Conservation (phyloP, 2,888 invertebrate genomes). For the Lasioglossum pauxillum region DNA sequence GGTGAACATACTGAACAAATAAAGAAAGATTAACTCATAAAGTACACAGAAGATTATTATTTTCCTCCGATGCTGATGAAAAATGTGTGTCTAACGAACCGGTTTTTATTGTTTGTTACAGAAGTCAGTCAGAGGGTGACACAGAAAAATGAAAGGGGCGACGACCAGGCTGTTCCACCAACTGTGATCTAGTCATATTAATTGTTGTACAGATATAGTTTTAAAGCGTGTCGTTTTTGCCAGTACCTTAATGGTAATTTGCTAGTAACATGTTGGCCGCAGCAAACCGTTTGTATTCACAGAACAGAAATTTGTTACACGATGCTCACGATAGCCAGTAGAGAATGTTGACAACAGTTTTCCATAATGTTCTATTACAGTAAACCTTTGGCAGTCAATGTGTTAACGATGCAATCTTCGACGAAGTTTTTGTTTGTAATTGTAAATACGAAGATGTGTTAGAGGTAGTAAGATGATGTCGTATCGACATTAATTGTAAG, state of each 20-base stretch:
- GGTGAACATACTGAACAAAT: background rate
- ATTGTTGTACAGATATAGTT: conserved; percentile 63
- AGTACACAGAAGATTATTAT: background rate
- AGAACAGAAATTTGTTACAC: background rate
- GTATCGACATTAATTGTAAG: conserved; percentile 39
- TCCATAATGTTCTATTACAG: no score
- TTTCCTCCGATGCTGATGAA: background rate
- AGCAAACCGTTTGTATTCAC: background rate
- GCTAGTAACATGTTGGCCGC: conserved; percentile 6
- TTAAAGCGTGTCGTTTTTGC: conserved; percentile 23
- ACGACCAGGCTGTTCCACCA: conserved; percentile 74
- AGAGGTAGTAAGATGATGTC: conserved; percentile 36
- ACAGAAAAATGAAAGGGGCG: conserved; percentile 23
- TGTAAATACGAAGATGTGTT: conserved; percentile 39
- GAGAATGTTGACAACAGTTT: no score
- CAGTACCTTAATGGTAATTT: conserved; percentile 38
- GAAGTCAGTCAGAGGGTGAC: conserved; percentile 59
- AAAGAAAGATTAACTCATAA: no score
- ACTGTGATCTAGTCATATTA: conserved; percentile 83
- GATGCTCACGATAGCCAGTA: background rate
- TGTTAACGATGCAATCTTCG: conserved; percentile 11
- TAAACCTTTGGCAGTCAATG: background rate
- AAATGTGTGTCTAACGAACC: conserved; percentile 4
- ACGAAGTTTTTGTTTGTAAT: background rate
- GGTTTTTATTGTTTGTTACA: conserved; percentile 70